Evolutionary conservation across 2,888 invertebrate genomes (phyloP), one percentile per base, ranked within the genome.

Genomic region (Torymus texanus): DNA sequence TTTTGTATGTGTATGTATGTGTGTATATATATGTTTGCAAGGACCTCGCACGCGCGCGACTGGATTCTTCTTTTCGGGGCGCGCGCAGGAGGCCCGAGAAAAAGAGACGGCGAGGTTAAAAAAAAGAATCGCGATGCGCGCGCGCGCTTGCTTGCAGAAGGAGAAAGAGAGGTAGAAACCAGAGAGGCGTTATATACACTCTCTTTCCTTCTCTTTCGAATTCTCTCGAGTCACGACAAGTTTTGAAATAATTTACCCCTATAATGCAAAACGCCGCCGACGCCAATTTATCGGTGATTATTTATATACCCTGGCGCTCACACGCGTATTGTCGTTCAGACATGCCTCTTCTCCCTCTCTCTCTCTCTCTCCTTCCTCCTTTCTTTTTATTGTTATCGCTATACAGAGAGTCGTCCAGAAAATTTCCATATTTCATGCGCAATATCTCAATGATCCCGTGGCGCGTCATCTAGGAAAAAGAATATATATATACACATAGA

Each of bases 341-440:
- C 21, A 21, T 1, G 11, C 63, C 70, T 65, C 71, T 71, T 62
- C 70, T 24, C 56, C 63, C 50, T 55, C 61, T 66, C n/a, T 67
- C 18, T 53, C 24, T 13, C 51, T 16, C 29, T n/a, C n/a, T 14
- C 71, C 50, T 61, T 21, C 41, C 29, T 61, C 18, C 18, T 55
- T 50, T 51, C 75, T 29, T 56, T 67, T 24, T 18, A 41, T 51
- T 56, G 50, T 65, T 74, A 61, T 67, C 67, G 24, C 18, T 50
- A 50, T n/a, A 18, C 61, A n/a, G 4, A 21, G 41, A 13, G 16
- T 12, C 68, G 4, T 21, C 8, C 41, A 41, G 62, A 58, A 72
- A 75, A 75, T 81, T 81, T 81, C 81, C 78, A 81, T 78, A 78
- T 67, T 75, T 81, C 78, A 81, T 53, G 67, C 62, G 75, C 78